Evolutionary conservation across 2,888 invertebrate genomes (phyloP).

Genomic region (Amorpha juglandis): DNA sequence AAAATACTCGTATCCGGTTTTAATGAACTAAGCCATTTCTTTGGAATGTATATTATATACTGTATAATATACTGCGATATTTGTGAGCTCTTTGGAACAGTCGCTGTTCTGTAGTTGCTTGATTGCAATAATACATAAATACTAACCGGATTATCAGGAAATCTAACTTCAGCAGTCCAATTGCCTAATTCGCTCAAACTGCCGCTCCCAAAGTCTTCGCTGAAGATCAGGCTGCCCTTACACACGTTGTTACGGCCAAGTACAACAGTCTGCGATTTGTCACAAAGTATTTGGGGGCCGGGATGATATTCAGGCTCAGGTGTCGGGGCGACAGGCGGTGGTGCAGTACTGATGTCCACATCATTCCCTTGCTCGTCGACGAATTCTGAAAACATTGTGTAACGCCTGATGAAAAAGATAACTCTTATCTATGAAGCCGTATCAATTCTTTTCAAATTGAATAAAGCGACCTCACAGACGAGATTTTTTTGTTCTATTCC

Average conservation of each 20-base stretch:
- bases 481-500: too few species aligned
- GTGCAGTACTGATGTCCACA: conserved; percentile 42
- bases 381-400: conserved; percentile 54
- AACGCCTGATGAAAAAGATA: background rate
- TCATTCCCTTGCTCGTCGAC: conserved; percentile 64
- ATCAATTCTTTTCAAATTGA: too few species aligned
- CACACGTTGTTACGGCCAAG: conserved; percentile 65
- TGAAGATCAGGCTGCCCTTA: conserved; percentile 83
- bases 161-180: conserved; percentile 83
- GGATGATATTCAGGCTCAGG: conserved; percentile 30
- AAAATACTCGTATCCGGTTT: too few species aligned
- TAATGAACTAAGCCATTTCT: too few species aligned
- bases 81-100: too few species aligned
- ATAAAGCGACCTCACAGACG: too few species aligned
- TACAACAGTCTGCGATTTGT: conserved; percentile 55
- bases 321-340: conserved; percentile 30
- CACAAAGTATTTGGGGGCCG: conserved; percentile 44
- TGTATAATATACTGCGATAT: too few species aligned
- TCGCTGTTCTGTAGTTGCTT: too few species aligned
- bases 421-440: too few species aligned
- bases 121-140: background rate
- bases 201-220: conserved; percentile 80
- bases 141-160: conserved; percentile 85
- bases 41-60: too few species aligned
- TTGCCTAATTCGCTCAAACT: conserved; percentile 57